These are phyloP conservation scores for Antheraea mylitta DNA, from an alignment of 1,140 invertebrate species.

Conservation along the genomic window DNA sequence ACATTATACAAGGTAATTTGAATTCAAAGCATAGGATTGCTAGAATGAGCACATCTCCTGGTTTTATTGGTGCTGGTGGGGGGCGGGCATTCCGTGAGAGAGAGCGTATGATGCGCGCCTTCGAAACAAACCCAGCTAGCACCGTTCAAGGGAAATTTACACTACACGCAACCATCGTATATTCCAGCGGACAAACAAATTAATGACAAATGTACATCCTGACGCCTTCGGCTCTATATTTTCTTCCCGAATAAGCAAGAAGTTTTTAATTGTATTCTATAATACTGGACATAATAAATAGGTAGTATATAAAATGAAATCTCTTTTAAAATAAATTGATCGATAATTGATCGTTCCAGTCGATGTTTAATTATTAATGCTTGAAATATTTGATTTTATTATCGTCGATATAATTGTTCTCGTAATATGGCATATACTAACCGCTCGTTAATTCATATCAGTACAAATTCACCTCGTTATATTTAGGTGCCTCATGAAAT, in stretches of 20 bases:
- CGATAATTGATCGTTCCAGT: conserved; percentile 15
- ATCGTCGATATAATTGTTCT: conserved; percentile 15
- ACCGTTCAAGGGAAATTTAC: conserved; percentile 61
- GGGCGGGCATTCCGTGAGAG: conserved; percentile 52
- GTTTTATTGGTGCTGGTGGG: conserved; percentile 11
- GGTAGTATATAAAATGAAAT: conserved; percentile 8
- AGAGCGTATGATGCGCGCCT: conserved; percentile 50
- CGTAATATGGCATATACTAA: conserved; percentile 20
- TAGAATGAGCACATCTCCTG: conserved; percentile 40
- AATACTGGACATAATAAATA: too few relatives aligned
- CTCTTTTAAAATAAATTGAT: conserved; percentile 6
- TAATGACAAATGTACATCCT: too few relatives aligned
- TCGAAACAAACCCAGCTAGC: conserved; percentile 54
- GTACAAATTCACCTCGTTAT: neutral
- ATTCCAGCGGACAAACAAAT: too few relatives aligned
- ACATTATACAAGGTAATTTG: neutral
- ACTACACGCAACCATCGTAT: conserved; percentile 32
- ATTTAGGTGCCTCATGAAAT: too few relatives aligned
- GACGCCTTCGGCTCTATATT: too few relatives aligned
- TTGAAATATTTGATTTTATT: conserved; percentile 29
- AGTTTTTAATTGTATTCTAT: too few relatives aligned
- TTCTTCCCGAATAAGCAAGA: too few relatives aligned
- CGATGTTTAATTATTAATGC: conserved; percentile 22
- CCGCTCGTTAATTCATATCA: conserved; percentile 20
- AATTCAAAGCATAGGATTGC: conserved; percentile 27